These are phyloP conservation scores for Drosophila leonis DNA, from an alignment of 2,888 invertebrate species.

Conservation along the genomic window DNA sequence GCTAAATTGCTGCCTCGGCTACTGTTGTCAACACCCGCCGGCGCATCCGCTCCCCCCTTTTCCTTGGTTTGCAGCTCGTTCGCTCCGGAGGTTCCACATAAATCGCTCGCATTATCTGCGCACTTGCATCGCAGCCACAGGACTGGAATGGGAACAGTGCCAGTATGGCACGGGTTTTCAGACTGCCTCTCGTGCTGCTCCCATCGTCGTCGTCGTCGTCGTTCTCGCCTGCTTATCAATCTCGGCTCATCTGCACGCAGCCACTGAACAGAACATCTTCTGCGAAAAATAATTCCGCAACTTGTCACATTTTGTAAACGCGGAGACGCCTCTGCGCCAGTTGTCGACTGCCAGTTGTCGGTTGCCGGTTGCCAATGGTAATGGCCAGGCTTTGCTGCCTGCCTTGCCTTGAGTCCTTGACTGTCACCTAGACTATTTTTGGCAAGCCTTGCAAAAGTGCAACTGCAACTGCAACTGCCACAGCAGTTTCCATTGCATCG, in stretches of 20 bases:
- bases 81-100: conserved; percentile 68
- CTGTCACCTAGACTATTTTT: conserved; percentile 63
- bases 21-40: conserved; percentile 49
- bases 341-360: conserved; percentile 1
- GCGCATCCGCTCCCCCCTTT: not conserved
- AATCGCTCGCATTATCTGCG: conserved; percentile 73
- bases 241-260: conserved; percentile 80
- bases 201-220: conserved; percentile 23
- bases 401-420: conserved; percentile 67
- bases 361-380: conserved; percentile 23
- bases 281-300: conserved; percentile 80
- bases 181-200: not conserved
- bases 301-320: conserved; percentile 78
- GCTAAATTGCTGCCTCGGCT: conserved; percentile 75
- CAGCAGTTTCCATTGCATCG: conserved; percentile 22
- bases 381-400: conserved; percentile 25
- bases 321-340: conserved; percentile 74
- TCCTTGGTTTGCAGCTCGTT: conserved; percentile 6
- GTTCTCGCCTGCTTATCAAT: conserved; percentile 70
- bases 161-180: conserved; percentile 58
- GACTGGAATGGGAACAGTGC: conserved; percentile 37
- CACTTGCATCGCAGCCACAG: conserved; percentile 65
- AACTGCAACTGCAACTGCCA: conserved; percentile 12
- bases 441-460: conserved; percentile 37
- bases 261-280: conserved; percentile 69